A percentile compares a stretch with the other conserved stretches of the same genome.
These are phyloP conservation scores for Bradypodion pumilum DNA, from an alignment of 2,797 vertebrate genomes.

Conservation along the genomic window DNA sequence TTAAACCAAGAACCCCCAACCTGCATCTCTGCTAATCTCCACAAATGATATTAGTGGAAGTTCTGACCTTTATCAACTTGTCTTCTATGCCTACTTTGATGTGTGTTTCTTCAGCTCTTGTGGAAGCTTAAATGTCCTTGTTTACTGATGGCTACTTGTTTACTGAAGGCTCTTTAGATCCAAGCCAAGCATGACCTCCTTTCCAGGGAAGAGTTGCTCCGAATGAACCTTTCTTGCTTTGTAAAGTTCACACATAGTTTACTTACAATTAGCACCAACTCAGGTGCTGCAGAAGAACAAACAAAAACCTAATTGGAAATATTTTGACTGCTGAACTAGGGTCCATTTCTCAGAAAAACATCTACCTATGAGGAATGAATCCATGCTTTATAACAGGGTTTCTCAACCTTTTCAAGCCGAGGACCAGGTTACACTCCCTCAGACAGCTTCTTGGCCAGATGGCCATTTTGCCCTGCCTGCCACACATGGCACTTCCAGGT, in stretches of 20 bases:
- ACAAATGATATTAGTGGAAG: background rate
- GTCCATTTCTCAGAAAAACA: slow-evolving; percentile 11
- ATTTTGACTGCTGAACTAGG: slow-evolving; percentile 41
- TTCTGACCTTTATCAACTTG: background rate
- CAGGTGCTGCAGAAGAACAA: slow-evolving; percentile 45
- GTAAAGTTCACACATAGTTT: slow-evolving; percentile 27
- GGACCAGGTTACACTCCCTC: no score
- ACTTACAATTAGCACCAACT: slow-evolving; percentile 29
- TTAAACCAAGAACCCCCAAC: background rate
- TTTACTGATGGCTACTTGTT: slow-evolving; percentile 22
- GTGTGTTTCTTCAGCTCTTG: slow-evolving; percentile 28
- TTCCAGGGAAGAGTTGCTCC: slow-evolving; percentile 42
- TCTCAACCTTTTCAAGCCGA: no score
- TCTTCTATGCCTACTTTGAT: background rate
- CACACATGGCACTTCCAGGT: no score
- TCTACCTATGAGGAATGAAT: slow-evolving; percentile 28
- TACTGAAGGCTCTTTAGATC: slow-evolving; percentile 3
- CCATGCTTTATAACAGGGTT: slow-evolving; percentile 26
- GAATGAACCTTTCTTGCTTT: slow-evolving; percentile 45
- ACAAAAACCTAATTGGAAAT: slow-evolving; percentile 36
- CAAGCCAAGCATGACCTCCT: slow-evolving; percentile 58
- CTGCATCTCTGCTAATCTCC: background rate
- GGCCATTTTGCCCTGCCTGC: no score
- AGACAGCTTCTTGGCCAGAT: no score
- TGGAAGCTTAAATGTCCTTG: background rate